Base-by-base conservation (phyloP, 1,140 invertebrate genomes). In the Drosophila seguyi region DNA sequence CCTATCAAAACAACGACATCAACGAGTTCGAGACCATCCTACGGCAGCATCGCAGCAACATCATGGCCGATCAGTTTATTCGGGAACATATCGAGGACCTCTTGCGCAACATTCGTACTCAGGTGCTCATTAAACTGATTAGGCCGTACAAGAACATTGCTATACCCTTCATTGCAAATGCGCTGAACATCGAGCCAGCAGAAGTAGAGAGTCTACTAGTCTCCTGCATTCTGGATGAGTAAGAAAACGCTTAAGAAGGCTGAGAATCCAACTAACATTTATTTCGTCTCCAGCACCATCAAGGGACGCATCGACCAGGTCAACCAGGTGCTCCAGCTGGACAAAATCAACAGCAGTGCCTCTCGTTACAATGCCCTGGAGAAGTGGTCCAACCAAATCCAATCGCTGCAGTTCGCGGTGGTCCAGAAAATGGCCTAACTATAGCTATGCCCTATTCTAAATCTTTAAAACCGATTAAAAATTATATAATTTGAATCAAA, bases 61-160 rank as follows among this genome's bases (percentile, higher is more conserved):
- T 99, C 58, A 99, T 99, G 99, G 98, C 99, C 92, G 99, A 99
- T 95, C 98, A 98, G 7, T 99, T 99, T 93, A 99, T 99, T 88
- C 94, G 98, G 85, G 99, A 99, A 93, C 99, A 99, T 91, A 99
- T 99, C 92, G 99, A 99, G 95, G 99, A 99, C 94, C 94, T 99
- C 36, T 93, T 99, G 48, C 94, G 98, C 45, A 99, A 99, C 93
- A 99, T 99, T 83, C 94, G 99, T 69, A 99, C 98, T n/a, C 98
- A 97, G 94, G 98, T 99, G 61, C 94, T 99, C 29, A 99, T 99
- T 52, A 99, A 99, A 93, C 93, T 99, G 48, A 99, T 99, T 68
- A 98, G 97, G 79, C 99, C 99, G 10, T 99, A 99, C 93, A 99
- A 98, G 38, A 95, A 98, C 85, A 99, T 99, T 90, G 97, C 99